These are phyloP conservation scores for Ictidomys tridecemlineatus DNA, from an alignment of 2,113 vertebrate genomes.

Conservation along the genomic window DNA sequence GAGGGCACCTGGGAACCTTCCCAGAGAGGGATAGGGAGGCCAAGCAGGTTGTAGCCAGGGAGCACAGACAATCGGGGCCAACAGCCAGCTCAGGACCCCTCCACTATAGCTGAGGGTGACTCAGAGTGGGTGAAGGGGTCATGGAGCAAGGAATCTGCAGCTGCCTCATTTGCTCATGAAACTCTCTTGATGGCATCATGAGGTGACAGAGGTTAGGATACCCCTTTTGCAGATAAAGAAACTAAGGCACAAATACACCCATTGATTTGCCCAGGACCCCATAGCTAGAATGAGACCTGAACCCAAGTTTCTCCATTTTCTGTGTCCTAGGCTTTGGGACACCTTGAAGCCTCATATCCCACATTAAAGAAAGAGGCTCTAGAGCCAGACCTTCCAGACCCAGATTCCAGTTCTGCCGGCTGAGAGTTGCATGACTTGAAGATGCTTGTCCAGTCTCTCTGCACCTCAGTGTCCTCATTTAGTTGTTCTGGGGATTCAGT, in stretches of 20 bases:
- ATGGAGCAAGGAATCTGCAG: accelerated
- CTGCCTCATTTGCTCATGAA: neutral
- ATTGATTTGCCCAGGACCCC: neutral
- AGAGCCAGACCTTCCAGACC: neutral
- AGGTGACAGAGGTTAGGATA: too few species aligned
- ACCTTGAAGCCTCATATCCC: accelerated
- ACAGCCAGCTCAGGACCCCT: neutral
- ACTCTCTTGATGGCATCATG: accelerated
- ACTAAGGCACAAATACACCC: neutral
- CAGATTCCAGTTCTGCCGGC: neutral
- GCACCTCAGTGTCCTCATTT: neutral
- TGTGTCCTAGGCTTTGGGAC: neutral
- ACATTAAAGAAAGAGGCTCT: too few species aligned
- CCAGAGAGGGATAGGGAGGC: neutral
- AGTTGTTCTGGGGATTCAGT: neutral
- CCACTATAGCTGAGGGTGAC: accelerated
- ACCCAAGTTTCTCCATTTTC: neutral
- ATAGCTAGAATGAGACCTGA: neutral
- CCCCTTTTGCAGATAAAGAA: neutral
- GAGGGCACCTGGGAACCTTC: neutral
- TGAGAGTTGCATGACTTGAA: accelerated
- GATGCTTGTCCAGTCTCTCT: neutral
- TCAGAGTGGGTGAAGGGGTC: neutral
- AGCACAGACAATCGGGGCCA: accelerated
- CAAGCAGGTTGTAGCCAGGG: neutral